Base-by-base conservation (phyloP, 2,888 invertebrate species). In the Drosophila peninsularis region DNA sequence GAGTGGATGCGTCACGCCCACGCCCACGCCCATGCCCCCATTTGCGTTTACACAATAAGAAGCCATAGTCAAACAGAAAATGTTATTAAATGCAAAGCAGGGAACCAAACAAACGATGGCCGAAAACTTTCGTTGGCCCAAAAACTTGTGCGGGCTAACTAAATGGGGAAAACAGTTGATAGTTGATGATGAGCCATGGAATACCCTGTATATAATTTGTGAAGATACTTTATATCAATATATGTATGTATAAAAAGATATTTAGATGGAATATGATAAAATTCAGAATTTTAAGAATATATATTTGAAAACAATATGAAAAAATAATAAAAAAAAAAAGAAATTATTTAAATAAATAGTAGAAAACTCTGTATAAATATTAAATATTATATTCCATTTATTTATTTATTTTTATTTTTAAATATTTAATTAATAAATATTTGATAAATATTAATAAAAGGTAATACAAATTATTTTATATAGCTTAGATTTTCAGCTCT, bases 21-120 rank as follows among this genome's bases (percentile, higher is more conserved):
- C 3, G 13, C 45, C 5, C 3, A 14, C 24, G 19, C 13, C 17
- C 30, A 17, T 11, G 17, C 30, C 19, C 34, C 14, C 13, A n/a
- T 34, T 21, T 13, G 30, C 17, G 13, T 17, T 30, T 19, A 54
- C 27, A 84, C 85, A 82, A 82, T 73, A 64, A 64, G 55, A 60
- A 68, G 62, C 63, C 77, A 60, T 74, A 67, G 74, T 61, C 87
- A 82, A 88, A 86, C 69, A 86, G 71, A 74, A 71, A 80, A 77
- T 74, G 86, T 86, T 82, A 83, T 88, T 82, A 88, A 88, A 88
- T 86, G 87, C 84, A 83, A 77, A 83, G 57, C 56, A 82, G 78
- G 56, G 42, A 50, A 45, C 58, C 67, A 52, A 79, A 64, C 77
- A 80, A 87, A 82, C 65, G 53, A 47, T 72, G 65, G 68, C 60